These are phyloP conservation scores for Dyspetes luteomarginatus DNA, from an alignment of 2,888 invertebrate genomes.

Conservation along the genomic window DNA sequence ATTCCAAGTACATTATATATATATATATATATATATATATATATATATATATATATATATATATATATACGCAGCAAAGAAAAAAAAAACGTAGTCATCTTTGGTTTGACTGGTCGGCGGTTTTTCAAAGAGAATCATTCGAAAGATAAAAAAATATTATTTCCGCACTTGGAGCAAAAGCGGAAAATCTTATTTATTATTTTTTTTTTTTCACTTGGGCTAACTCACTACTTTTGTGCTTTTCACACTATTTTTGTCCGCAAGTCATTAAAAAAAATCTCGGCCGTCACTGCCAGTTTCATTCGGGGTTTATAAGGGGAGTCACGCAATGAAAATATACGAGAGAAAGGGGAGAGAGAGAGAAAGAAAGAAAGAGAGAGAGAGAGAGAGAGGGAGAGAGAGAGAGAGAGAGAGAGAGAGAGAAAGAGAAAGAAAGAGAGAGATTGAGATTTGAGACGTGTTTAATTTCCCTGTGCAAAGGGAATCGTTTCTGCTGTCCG, in stretches of 20 bases:
- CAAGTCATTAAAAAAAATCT: constrained; percentile 13
- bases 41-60: neutral
- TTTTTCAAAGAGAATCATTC: constrained; percentile 26
- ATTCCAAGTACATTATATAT: constrained; percentile 11
- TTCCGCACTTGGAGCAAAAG: neutral
- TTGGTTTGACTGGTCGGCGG: constrained; percentile 8
- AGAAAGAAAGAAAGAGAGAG: too few species aligned
- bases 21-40: neutral
- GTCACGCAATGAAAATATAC: constrained; percentile 27
- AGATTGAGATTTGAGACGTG: too few species aligned
- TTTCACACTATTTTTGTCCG: constrained; percentile 37
- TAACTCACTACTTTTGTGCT: constrained; percentile 5
- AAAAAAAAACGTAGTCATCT: constrained; percentile 19
- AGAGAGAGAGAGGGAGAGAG: too few species aligned
- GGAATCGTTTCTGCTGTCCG: neutral
- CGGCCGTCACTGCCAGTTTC: neutral
- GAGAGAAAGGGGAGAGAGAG: too few species aligned
- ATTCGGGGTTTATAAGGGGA: constrained; percentile 5
- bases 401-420: too few species aligned
- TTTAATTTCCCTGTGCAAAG: too few species aligned
- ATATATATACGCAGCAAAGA: neutral
- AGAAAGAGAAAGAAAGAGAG: too few species aligned
- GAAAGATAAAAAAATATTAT: constrained; percentile 13
- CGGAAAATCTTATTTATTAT: constrained; percentile 23
- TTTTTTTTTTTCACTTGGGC: neutral